These are phyloP conservation scores for Nebria brevicollis DNA, from an alignment of 2,888 invertebrate genomes.

Conservation along the genomic window DNA sequence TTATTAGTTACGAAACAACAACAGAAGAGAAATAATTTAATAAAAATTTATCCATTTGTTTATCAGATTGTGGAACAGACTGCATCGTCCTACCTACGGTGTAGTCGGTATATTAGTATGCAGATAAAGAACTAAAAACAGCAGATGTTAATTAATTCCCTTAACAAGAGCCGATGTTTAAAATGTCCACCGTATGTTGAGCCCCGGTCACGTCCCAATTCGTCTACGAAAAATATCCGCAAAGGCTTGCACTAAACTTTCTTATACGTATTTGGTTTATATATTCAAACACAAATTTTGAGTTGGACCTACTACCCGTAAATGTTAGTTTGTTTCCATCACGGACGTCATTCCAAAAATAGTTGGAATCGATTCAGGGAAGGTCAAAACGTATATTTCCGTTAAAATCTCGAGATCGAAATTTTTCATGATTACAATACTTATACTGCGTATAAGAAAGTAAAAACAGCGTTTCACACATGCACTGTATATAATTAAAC, in stretches of 20 bases:
- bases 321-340: too few relatives aligned
- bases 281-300: too few relatives aligned
- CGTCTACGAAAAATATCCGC: neutral
- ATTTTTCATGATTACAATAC: too few relatives aligned
- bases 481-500: neutral
- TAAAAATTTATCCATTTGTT: neutral
- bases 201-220: neutral
- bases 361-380: too few relatives aligned
- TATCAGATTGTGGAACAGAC: neutral
- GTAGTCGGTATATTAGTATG: conserved; percentile 1
- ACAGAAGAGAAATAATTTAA: neutral
- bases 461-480: neutral
- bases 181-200: conserved; percentile 7
- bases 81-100: neutral
- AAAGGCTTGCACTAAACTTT: too few relatives aligned
- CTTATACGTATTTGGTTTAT: too few relatives aligned
- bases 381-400: too few relatives aligned
- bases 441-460: too few relatives aligned
- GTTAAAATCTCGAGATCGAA: too few relatives aligned
- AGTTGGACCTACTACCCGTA: too few relatives aligned
- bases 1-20: neutral
- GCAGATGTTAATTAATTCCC: conserved; percentile 22
- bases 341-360: too few relatives aligned
- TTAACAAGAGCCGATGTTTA: conserved; percentile 11
- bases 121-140: conserved; percentile 15